These are phyloP conservation scores for Scaptomyza tumidula DNA, from an alignment of 2,888 invertebrate genomes.

Conservation along the genomic window DNA sequence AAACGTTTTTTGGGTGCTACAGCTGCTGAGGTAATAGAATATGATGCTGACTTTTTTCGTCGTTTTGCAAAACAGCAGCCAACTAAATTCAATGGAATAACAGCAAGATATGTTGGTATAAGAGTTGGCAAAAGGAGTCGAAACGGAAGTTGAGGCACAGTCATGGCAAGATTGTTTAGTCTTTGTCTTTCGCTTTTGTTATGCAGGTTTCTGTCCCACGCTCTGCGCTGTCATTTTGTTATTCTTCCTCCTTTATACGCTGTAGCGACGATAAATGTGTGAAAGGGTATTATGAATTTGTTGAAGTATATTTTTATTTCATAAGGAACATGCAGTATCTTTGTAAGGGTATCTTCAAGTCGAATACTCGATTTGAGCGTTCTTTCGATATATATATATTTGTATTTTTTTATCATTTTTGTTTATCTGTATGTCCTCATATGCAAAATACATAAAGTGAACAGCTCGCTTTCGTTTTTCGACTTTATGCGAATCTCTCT, in stretches of 20 bases:
- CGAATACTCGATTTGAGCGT: neutral
- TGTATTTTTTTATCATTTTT: conserved; percentile 8
- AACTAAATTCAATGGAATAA: conserved; percentile 12
- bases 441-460: conserved; percentile 47
- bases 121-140: neutral
- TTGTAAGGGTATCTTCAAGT: too few species aligned
- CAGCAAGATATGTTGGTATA: neutral
- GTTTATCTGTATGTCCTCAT: conserved; percentile 49
- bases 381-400: neutral
- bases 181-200: conserved; percentile 49
- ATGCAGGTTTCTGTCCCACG: conserved; percentile 5
- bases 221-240: neutral
- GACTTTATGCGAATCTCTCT: conserved; percentile 47
- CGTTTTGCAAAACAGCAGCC: conserved; percentile 28
- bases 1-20: conserved; percentile 41
- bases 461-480: conserved; percentile 43
- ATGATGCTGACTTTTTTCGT: conserved; percentile 42
- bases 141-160: conserved; percentile 20
- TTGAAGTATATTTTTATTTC: neutral
- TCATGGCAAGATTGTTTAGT: conserved; percentile 41
- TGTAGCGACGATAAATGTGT: neutral
- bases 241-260: neutral
- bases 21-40: conserved; percentile 44
- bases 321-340: too few species aligned
- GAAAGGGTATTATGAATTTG: neutral